Evolutionary conservation across 2,888 invertebrate species (phyloP).

Genomic region (Heliconius ismenius): DNA sequence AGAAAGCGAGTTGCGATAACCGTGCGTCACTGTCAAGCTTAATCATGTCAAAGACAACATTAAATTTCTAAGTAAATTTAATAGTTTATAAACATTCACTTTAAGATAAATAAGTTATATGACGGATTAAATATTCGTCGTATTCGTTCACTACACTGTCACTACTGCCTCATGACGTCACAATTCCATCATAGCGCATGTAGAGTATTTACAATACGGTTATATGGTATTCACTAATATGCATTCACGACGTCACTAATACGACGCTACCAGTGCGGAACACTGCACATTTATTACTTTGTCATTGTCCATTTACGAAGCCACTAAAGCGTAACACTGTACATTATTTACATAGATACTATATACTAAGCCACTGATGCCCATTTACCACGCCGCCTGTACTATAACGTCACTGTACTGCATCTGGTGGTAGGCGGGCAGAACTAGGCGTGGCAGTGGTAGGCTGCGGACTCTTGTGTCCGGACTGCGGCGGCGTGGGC

Average conservation of each 20-base stretch:
- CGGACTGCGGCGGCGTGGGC: conserved; percentile 73
- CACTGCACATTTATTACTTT: too few relatives aligned
- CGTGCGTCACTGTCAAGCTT: neutral
- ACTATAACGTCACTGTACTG: neutral
- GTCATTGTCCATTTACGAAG: neutral
- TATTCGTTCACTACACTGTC: neutral
- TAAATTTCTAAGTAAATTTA: neutral
- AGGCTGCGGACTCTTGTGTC: conserved; percentile 74
- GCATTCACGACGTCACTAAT: neutral
- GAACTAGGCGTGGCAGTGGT: conserved; percentile 67
- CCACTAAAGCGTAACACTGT: neutral
- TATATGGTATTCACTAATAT: neutral
- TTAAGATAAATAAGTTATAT: neutral
- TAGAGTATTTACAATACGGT: neutral
- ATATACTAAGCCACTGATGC: neutral
- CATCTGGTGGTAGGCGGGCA: conserved; percentile 41
- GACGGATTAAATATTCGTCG: neutral
- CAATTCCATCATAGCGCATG: neutral
- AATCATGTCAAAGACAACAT: conserved; percentile 1
- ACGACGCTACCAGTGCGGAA: too few relatives aligned
- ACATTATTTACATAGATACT: neutral
- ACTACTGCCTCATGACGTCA: neutral
- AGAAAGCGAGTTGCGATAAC: neutral
- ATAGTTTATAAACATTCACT: neutral
- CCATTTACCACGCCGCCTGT: neutral